These are phyloP conservation scores for Drosophila repletoides DNA, from an alignment of 1,140 invertebrate species.

Conservation along the genomic window DNA sequence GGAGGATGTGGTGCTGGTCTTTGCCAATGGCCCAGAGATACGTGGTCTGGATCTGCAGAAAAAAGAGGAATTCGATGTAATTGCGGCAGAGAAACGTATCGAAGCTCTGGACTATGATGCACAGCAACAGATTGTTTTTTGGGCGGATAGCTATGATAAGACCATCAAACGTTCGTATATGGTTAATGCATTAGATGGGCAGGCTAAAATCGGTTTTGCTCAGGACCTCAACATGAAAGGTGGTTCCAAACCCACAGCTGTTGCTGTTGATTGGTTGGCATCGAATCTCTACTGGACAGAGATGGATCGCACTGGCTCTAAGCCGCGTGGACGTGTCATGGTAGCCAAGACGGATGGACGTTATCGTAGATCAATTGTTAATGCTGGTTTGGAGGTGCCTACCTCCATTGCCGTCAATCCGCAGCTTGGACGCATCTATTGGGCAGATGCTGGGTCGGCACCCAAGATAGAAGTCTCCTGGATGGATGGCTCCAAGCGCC, in stretches of 20 bases:
- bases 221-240: slow-evolving; percentile 94
- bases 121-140: slow-evolving; percentile 92
- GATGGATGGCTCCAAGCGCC: slow-evolving; percentile 96
- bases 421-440: slow-evolving; percentile 92
- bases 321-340: slow-evolving; percentile 90
- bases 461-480: slow-evolving; percentile 95
- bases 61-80: slow-evolving; percentile 89
- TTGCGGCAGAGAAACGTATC: slow-evolving; percentile 92
- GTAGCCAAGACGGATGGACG: slow-evolving; percentile 94
- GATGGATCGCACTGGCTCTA: slow-evolving; percentile 88
- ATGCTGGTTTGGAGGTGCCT: slow-evolving; percentile 89
- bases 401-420: slow-evolving; percentile 94
- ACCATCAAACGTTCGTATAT: slow-evolving; percentile 96
- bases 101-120: slow-evolving; percentile 95
- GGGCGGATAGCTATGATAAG: slow-evolving; percentile 95
- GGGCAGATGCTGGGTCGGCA: slow-evolving; percentile 92
- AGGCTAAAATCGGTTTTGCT: slow-evolving; percentile 91
- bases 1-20: slow-evolving; percentile 86
- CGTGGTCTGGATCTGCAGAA: slow-evolving; percentile 87
- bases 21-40: slow-evolving; percentile 93
- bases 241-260: slow-evolving; percentile 90
- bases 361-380: slow-evolving; percentile 91
- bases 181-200: slow-evolving; percentile 89
- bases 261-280: slow-evolving; percentile 96
- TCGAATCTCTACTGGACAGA: slow-evolving; percentile 98